phyloP scores from a whole-genome alignment of 2,113 vertebrate species.

The Rhodinocichla rosea region DNA sequence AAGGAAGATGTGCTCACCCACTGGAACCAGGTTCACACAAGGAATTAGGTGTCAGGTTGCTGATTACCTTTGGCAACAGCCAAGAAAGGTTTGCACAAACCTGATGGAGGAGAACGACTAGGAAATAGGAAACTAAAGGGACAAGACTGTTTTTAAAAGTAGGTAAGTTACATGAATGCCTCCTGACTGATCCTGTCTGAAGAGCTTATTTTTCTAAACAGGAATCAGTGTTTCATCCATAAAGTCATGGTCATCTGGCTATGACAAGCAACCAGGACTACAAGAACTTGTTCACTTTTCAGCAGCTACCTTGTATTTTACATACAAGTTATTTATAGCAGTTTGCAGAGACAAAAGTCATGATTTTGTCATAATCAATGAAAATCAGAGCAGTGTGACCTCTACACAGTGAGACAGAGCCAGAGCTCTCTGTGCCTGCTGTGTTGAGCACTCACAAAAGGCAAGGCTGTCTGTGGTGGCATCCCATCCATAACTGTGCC shows the following conservation, averaged over 20 bases:
- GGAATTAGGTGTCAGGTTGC: background rate
- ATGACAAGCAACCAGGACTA: background rate
- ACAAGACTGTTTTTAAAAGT: background rate
- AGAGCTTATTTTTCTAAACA: background rate
- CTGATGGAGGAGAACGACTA: background rate
- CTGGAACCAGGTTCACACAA: background rate
- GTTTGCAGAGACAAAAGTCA: background rate
- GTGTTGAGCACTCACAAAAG: background rate
- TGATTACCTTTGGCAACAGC: background rate
- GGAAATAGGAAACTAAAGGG: background rate
- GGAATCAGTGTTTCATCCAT: background rate
- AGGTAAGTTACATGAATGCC: background rate
- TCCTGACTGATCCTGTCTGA: background rate
- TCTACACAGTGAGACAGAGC: background rate
- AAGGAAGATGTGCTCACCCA: background rate
- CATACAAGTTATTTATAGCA: background rate
- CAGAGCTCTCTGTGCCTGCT: background rate
- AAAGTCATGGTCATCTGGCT: background rate
- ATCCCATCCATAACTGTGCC: background rate
- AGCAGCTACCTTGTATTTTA: background rate
- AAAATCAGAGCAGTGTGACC: conserved; percentile 2
- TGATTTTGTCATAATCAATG: conserved; percentile 11
- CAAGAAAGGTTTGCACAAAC: background rate
- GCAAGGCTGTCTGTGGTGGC: background rate
- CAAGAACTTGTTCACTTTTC: background rate